These are phyloP conservation scores for Listronotus bonariensis DNA, from an alignment of 1,140 invertebrate species.

Conservation along the genomic window DNA sequence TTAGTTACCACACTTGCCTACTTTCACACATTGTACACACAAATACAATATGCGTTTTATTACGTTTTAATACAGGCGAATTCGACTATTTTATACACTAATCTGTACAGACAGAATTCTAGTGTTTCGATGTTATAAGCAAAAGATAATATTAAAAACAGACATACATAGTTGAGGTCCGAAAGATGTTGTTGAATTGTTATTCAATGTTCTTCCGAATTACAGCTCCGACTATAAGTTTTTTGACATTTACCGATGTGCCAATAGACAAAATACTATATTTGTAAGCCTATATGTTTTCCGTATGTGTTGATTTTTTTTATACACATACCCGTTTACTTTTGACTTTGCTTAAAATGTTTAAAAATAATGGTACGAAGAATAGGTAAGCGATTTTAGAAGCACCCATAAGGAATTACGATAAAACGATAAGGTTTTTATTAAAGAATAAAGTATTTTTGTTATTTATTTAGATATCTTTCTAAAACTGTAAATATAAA, in stretches of 20 bases:
- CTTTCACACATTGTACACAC: slow-evolving; percentile 17
- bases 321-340: slow-evolving; percentile 14
- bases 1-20: slow-evolving; percentile 48
- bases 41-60: slow-evolving; percentile 3
- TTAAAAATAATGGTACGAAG: slow-evolving; percentile 13
- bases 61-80: not conserved
- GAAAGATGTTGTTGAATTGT: too few species aligned
- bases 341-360: slow-evolving; percentile 9
- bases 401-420: slow-evolving; percentile 6
- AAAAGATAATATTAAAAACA: not conserved
- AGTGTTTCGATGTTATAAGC: not conserved
- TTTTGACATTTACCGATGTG: slow-evolving; percentile 35
- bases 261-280: slow-evolving; percentile 37
- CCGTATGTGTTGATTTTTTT: not conserved
- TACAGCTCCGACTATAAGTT: slow-evolving; percentile 15
- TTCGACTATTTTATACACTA: not conserved
- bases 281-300: slow-evolving; percentile 7
- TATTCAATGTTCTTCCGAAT: slow-evolving; percentile 20
- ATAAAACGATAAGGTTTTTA: slow-evolving; percentile 8
- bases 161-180: not conserved
- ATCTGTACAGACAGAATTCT: slow-evolving; percentile 16
- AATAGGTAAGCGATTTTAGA: slow-evolving; percentile 2
- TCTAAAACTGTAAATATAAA: slow-evolving; percentile 16
- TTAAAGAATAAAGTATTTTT: slow-evolving; percentile 22
- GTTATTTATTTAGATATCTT: slow-evolving; percentile 28